Evolutionary conservation across 2,888 invertebrate species (phyloP), one percentile per base, ranked within the genome.

Genomic region (Azorinus chamasolen): DNA sequence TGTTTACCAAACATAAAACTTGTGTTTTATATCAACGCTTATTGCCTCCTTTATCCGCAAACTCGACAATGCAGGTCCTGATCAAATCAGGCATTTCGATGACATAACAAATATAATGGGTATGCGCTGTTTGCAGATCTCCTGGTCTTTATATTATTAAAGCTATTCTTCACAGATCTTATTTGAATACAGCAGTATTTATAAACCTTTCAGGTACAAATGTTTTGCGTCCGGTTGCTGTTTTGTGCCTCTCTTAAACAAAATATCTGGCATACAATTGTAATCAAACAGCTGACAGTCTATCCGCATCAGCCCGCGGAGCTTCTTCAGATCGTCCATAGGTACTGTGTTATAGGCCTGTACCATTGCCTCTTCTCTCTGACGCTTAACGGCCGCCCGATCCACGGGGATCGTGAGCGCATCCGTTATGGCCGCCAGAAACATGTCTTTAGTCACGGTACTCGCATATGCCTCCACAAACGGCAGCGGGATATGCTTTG

Each of bases 241-340:
- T 32, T 32, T 32, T 32, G 32, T 32, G 32, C 10, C 32, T 25
- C 59, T 22, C 37, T 43, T 25, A 37, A 81, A 74, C n/a, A 83
- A 45, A 43, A 53, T 37, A 27, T 57, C 27, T 2, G 73, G 75
- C 8, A 54, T 27, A n/a, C 72, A 53, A 37, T 84, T 80, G 62
- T 89, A 89, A 8, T 68, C 73, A 68, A 89, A 89, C 16, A 87
- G 63, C 32, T 74, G 58, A 64, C 85, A 88, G 50, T 89, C 89
- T 12, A 79, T 79, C 16, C 45, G 37, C 41, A 86, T 79, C 20
- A 87, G 54, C n/a, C 82, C 50, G 25, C 79, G 41, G 0, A 87
- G 69, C 51, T 73, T 77, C 14, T 69, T 50, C n/a, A 87, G 24
- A 32, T 85, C 83, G 1, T 62, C 59, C 10, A 16, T 41, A n/a